These are phyloP conservation scores for Benitochromis conjunctus DNA, from an alignment of 2,113 vertebrate species.

Conservation along the genomic window DNA sequence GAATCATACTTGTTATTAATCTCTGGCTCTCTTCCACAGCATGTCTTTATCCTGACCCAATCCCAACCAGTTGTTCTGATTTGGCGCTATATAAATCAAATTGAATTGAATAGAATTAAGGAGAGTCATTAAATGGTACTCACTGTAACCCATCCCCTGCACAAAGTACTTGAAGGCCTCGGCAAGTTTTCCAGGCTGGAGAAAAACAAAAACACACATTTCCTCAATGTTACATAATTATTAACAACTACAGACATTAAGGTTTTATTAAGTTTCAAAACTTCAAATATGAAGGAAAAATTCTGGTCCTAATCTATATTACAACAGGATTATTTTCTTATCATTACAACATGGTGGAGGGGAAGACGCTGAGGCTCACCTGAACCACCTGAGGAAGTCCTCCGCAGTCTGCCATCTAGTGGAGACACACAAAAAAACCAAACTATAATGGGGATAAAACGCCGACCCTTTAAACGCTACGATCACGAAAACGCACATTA, in stretches of 20 bases:
- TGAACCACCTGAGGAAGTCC: conserved; percentile 94
- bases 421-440: conserved; percentile 19
- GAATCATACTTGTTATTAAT: too few relatives aligned
- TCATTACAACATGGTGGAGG: background rate
- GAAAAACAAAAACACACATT: background rate
- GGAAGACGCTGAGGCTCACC: conserved; percentile 65
- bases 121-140: conserved; percentile 38
- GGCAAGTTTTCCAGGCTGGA: conserved; percentile 76
- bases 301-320: background rate
- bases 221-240: background rate
- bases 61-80: too few relatives aligned
- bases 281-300: background rate
- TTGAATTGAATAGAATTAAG: background rate
- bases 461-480: background rate
- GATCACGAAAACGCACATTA: background rate
- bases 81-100: too few relatives aligned
- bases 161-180: conserved; percentile 82
- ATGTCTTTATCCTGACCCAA: too few relatives aligned
- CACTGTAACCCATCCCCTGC: conserved; percentile 82
- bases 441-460: background rate
- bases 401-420: conserved; percentile 95
- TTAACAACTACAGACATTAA: background rate
- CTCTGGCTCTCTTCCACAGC: too few relatives aligned
- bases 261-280: background rate
- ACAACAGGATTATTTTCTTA: background rate